A percentile compares a stretch with the other conserved stretches of the same genome.
These are phyloP conservation scores for Lithophane semibrunnea DNA, from an alignment of 2,888 invertebrate genomes.

Conservation along the genomic window DNA sequence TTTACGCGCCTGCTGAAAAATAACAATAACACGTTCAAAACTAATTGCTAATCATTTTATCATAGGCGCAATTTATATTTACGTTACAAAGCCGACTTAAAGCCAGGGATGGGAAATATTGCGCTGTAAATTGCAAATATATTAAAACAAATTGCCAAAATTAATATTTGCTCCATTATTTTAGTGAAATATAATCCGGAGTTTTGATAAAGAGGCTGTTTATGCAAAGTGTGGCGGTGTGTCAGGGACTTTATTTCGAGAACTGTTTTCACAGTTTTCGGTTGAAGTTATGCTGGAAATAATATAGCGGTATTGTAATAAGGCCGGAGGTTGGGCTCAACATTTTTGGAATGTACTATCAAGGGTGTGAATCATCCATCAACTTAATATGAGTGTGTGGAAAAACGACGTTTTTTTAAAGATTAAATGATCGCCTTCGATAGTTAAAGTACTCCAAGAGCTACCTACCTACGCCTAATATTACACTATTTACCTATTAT, in stretches of 20 bases:
- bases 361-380: background rate
- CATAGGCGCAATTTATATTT: conserved; percentile 64
- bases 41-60: conserved; percentile 69
- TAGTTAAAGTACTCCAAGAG: too few relatives aligned
- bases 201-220: conserved; percentile 69
- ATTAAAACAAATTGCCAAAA: conserved; percentile 73
- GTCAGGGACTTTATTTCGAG: conserved; percentile 52
- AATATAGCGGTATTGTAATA: conserved; percentile 16
- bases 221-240: conserved; percentile 50
- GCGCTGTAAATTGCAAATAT: conserved; percentile 70
- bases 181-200: conserved; percentile 62
- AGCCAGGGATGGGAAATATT: conserved; percentile 57
- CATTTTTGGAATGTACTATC: background rate
- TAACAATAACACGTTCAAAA: conserved; percentile 46
- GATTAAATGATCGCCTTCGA: too few relatives aligned
- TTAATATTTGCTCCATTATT: conserved; percentile 70
- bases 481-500: background rate
- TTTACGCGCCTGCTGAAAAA: conserved; percentile 38
- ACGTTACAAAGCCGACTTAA: conserved; percentile 49
- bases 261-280: conserved; percentile 50
- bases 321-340: too few relatives aligned
- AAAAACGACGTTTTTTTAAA: too few relatives aligned
- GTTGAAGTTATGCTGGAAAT: conserved; percentile 26
- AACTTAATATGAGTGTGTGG: too few relatives aligned
- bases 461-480: too few relatives aligned